These are phyloP conservation scores for Petrocephalus microphthalmus DNA, from an alignment of 2,113 vertebrate species.

Conservation along the genomic window DNA sequence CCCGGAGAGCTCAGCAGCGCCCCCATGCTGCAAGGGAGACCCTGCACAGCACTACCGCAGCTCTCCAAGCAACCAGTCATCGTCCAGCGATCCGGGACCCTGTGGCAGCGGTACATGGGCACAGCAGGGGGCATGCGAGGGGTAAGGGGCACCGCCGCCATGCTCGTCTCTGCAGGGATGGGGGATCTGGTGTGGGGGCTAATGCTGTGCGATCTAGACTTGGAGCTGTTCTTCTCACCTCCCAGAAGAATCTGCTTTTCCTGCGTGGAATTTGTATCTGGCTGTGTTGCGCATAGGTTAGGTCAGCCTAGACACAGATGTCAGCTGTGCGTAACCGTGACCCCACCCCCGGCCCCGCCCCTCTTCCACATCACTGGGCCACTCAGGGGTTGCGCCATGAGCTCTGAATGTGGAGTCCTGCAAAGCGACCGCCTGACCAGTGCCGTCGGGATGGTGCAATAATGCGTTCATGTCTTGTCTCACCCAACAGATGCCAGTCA, in stretches of 20 bases:
- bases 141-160: conserved; percentile 57
- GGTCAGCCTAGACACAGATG: not conserved
- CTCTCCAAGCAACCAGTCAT: conserved; percentile 95
- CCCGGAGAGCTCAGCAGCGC: conserved; percentile 47
- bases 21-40: conserved; percentile 54
- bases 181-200: not conserved
- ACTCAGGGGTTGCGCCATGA: not conserved
- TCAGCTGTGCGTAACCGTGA: not conserved
- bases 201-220: not conserved
- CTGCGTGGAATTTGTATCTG: not conserved
- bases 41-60: conserved; percentile 73
- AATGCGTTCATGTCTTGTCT: not conserved
- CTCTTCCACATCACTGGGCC: not conserved
- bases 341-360: not conserved
- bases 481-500: conserved; percentile 74
- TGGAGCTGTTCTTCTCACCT: not conserved
- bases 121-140: conserved; percentile 82
- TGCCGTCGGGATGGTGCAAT: too few relatives aligned
- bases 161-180: not conserved
- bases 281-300: not conserved
- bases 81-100: conserved; percentile 90
- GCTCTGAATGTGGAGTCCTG: not conserved
- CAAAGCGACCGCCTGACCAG: not conserved
- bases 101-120: conserved; percentile 81
- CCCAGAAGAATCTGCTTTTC: not conserved